These are phyloP conservation scores for Heteropelma amictum DNA, from an alignment of 2,888 invertebrate genomes.

Conservation along the genomic window DNA sequence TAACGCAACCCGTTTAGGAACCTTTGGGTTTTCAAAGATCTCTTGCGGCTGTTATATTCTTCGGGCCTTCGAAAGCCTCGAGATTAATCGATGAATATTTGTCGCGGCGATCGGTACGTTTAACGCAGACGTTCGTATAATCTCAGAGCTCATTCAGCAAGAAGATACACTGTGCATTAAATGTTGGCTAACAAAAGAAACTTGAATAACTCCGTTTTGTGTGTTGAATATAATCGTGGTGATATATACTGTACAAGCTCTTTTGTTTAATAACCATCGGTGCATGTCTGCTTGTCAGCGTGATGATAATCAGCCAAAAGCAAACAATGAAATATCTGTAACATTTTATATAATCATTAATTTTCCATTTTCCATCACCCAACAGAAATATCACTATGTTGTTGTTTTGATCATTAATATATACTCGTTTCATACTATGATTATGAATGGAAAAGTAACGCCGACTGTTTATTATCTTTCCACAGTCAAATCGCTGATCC, in stretches of 20 bases:
- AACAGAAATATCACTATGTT: too few species aligned
- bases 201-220: neutral
- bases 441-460: too few species aligned
- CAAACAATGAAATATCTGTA: too few species aligned
- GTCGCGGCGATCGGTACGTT: constrained; percentile 66
- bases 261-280: neutral
- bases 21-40: constrained; percentile 13
- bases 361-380: too few species aligned
- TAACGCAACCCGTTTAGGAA: constrained; percentile 44
- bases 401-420: too few species aligned
- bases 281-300: neutral
- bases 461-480: too few species aligned
- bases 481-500: too few species aligned
- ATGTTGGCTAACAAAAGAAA: constrained; percentile 1
- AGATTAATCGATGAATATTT: constrained; percentile 72
- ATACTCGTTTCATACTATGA: too few species aligned
- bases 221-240: neutral
- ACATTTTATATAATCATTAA: too few species aligned
- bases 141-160: neutral
- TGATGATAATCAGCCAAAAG: too few species aligned
- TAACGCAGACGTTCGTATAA: constrained; percentile 13
- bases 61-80: constrained; percentile 51
- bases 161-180: neutral
- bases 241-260: neutral
- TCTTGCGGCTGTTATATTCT: constrained; percentile 6